Evolutionary conservation across 2,888 invertebrate species (phyloP), one percentile per base, ranked within the genome.

Genomic region (Cyclophora punctaria): DNA sequence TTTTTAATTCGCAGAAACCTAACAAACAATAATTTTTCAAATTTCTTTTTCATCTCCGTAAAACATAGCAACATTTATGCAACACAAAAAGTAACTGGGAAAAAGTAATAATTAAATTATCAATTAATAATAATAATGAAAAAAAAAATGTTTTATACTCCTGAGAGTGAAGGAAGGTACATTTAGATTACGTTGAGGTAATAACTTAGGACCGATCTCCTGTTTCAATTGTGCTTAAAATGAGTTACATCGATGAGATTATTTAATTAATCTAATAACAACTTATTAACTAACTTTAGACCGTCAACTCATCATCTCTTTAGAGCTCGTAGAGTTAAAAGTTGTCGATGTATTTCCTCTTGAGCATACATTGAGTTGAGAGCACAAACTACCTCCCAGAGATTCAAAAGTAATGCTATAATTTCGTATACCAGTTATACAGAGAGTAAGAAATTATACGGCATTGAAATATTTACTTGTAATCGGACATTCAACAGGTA

Each of bases 31-130:
- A 86, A 73, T 86, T 87, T 83, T 80, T 80, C 78, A 79, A 69
- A 66, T 65, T 78, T 76, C 76, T 76, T 79, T 84, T 81, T 82
- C 74, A 80, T 81, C 78, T 80, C 72, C 87, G 85, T 87, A 89
- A 86, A 89, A 89, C 89, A 88, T 89, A 89, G 88, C 89, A 89
- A 89, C 89, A 89, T 89, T 86, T 89, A 89, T 86, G 88, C 84
- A 89, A 89, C 87, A 89, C 88, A 89, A 88, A 73, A 83, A 82
- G 73, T 84, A 87, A 86, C 85, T 81, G 82, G 83, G 81, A 75
- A 80, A 83, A 78, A 73, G 75, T 74, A 78, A 69, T 75, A 83
- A 80, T 82, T 77, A 74, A 74, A 57, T 52, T 56, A 61, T 57
- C 53, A 51, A 55, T 59, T 53, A 83, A 75, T 69, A 37, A 37